Percentiles rank a stretch among this genome's conserved stretches.
phyloP scores from a whole-genome alignment of 2,797 vertebrate species.

The Mionectes olivaceus region DNA sequence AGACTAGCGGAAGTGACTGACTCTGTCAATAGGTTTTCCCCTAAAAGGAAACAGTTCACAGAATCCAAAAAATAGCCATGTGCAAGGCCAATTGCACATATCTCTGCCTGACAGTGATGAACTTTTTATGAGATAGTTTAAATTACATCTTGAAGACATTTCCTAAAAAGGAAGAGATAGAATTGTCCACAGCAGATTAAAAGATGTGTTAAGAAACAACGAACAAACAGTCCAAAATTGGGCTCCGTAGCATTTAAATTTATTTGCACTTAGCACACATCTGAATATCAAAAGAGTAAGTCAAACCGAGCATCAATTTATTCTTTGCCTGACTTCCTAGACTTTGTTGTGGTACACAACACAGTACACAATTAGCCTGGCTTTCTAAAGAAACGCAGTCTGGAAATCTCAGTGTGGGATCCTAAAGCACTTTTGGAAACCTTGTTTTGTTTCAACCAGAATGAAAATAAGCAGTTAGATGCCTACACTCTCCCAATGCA shows the following conservation, averaged over 20 bases:
- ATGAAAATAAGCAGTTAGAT: background rate
- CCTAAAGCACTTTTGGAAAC: background rate
- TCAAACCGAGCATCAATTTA: background rate
- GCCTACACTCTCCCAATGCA: background rate
- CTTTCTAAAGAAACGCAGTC: background rate
- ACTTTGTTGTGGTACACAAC: background rate
- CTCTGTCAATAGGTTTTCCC: slow-evolving; percentile 36
- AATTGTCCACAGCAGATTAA: slow-evolving; percentile 31
- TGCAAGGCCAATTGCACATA: slow-evolving; percentile 43
- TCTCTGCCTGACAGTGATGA: slow-evolving; percentile 57
- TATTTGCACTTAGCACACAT: background rate
- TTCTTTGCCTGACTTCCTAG: background rate
- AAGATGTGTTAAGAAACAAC: slow-evolving; percentile 52
- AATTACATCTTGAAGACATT: slow-evolving; percentile 68
- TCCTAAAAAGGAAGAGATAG: slow-evolving; percentile 65
- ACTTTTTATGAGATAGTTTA: slow-evolving; percentile 63
- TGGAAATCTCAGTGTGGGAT: background rate
- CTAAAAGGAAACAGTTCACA: slow-evolving; percentile 72
- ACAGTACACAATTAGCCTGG: background rate
- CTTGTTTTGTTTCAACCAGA: background rate
- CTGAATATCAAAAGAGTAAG: background rate
- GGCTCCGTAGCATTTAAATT: background rate
- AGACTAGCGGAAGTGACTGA: slow-evolving; percentile 1
- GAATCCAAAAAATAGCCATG: slow-evolving; percentile 51
- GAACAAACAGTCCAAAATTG: slow-evolving; percentile 52